Evolutionary conservation across 2,113 vertebrate genomes (phyloP).

Genomic region (Cariama cristata): DNA sequence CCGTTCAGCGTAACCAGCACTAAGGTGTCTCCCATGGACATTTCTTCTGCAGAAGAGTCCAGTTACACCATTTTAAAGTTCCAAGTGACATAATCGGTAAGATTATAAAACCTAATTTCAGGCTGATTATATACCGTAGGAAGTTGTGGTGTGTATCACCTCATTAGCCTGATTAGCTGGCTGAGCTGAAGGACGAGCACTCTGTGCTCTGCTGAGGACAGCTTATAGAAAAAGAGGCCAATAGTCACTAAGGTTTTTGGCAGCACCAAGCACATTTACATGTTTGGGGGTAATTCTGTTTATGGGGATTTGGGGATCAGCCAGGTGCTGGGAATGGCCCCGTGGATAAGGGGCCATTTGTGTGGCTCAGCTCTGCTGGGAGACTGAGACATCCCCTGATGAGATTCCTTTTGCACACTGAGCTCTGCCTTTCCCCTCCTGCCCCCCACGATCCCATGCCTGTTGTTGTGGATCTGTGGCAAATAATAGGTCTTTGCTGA

Average conservation of each 20-base stretch:
- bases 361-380: neutral
- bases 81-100: neutral
- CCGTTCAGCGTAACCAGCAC: accelerated
- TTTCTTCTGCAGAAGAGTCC: neutral
- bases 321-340: neutral
- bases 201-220: neutral
- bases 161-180: neutral
- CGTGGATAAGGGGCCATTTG: neutral
- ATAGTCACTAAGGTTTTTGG: neutral
- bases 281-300: neutral
- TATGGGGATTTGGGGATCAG: neutral
- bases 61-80: neutral
- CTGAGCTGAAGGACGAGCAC: accelerated
- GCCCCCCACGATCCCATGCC: neutral
- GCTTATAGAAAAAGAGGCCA: neutral
- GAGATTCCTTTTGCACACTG: neutral
- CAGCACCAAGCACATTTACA: neutral
- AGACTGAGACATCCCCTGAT: neutral
- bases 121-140: neutral
- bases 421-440: neutral
- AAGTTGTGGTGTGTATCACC: accelerated
- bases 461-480: neutral
- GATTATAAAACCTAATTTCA: neutral
- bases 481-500: neutral
- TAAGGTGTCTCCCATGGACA: neutral